A percentile compares a stretch with the other conserved stretches of the same genome.
phyloP scores from a whole-genome alignment of 2,888 invertebrate genomes.

The Ennomos fuscantarius region DNA sequence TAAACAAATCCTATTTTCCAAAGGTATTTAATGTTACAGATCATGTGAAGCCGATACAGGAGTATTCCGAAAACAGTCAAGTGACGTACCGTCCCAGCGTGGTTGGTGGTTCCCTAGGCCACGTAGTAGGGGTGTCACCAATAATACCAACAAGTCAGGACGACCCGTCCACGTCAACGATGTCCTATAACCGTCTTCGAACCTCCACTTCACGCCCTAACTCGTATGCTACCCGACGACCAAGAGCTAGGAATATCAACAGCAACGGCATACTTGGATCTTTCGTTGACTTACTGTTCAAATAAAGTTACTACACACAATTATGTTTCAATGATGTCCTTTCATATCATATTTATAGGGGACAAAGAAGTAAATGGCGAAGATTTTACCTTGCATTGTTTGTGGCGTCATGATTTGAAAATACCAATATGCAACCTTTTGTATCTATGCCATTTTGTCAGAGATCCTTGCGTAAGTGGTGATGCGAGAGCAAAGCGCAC shows the following conservation, averaged over 20 bases:
- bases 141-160: conserved; percentile 49
- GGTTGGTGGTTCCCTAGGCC: conserved; percentile 65
- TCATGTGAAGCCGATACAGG: conserved; percentile 71
- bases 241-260: conserved; percentile 50
- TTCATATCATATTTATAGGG: conserved; percentile 10
- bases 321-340: conserved; percentile 16
- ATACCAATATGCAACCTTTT: conserved; percentile 55
- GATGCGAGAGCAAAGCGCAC: conserved; percentile 22
- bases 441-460: conserved; percentile 45
- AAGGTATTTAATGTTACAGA: conserved; percentile 52
- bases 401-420: conserved; percentile 42
- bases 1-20: too few species aligned
- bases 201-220: conserved; percentile 33
- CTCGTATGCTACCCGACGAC: conserved; percentile 39
- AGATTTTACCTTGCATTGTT: conserved; percentile 44
- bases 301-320: conserved; percentile 52
- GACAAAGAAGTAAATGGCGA: conserved; percentile 2
- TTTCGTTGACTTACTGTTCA: conserved; percentile 71
- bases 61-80: conserved; percentile 52
- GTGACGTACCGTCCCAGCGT: conserved; percentile 61
- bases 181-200: conserved; percentile 27
- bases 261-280: conserved; percentile 64
- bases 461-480: conserved; percentile 44
- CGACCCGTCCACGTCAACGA: conserved; percentile 24
- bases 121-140: conserved; percentile 65